A percentile compares a stretch with the other conserved stretches of the same genome.
These are phyloP conservation scores for Limosa lapponica DNA, from an alignment of 2,797 vertebrate species.

Conservation along the genomic window DNA sequence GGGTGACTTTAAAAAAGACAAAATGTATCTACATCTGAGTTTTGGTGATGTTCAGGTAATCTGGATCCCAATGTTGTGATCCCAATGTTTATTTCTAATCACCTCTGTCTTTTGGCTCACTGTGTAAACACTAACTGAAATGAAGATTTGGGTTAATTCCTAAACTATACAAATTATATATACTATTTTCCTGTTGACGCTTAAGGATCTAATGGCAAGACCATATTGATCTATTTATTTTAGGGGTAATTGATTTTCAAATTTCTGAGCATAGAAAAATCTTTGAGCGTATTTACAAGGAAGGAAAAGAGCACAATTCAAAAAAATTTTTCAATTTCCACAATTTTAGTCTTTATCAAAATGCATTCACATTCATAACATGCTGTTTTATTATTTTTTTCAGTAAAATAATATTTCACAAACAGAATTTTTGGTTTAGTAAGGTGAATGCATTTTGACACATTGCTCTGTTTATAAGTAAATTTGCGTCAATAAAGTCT, in stretches of 20 bases:
- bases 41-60: neutral
- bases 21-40: neutral
- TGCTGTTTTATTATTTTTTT: neutral
- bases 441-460: neutral
- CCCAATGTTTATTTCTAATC: neutral
- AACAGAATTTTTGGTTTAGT: neutral
- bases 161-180: neutral
- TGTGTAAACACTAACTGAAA: neutral
- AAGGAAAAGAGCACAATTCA: neutral
- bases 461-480: neutral
- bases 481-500: neutral
- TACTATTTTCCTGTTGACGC: neutral
- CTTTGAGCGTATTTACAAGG: neutral
- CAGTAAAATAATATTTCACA: neutral
- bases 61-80: neutral
- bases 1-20: neutral
- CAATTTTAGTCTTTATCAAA: neutral
- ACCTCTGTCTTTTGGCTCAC: neutral
- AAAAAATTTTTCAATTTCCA: neutral
- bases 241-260: neutral
- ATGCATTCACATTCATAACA: neutral
- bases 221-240: neutral
- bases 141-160: neutral
- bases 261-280: neutral
- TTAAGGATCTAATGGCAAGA: neutral